Conservation (phyloP, 2,113 vertebrate genomes). For the Micronisus gabar region DNA sequence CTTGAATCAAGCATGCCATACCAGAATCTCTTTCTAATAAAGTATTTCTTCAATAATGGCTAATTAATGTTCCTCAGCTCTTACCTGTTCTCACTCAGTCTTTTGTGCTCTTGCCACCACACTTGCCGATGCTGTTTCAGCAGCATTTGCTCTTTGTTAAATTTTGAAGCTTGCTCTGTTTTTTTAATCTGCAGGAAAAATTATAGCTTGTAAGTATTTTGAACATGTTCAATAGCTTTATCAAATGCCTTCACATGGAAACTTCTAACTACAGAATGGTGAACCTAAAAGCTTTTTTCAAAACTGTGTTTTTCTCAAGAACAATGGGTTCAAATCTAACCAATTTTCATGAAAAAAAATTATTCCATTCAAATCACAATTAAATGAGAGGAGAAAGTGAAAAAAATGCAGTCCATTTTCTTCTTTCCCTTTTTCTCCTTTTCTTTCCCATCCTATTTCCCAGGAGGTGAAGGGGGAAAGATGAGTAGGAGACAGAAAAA, state of each 20-base stretch:
- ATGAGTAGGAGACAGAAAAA: not conserved
- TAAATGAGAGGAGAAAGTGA: not conserved
- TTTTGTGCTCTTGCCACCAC: slow-evolving; percentile 85
- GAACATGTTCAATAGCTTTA: not conserved
- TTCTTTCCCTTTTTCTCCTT: not conserved
- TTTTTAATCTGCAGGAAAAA: slow-evolving; percentile 79
- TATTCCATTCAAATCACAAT: not conserved
- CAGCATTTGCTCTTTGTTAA: slow-evolving; percentile 81
- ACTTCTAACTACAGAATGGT: not conserved
- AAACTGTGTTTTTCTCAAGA: not conserved
- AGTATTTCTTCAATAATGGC: not conserved
- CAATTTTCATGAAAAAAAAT: not conserved
- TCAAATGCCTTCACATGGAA: not conserved
- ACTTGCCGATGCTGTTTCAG: slow-evolving; percentile 86
- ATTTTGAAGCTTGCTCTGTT: slow-evolving; percentile 78
- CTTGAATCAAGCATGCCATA: not conserved
- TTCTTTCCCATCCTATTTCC: not conserved
- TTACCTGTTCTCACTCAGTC: slow-evolving; percentile 82
- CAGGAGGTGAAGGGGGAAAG: not conserved
- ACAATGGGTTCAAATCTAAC: not conserved
- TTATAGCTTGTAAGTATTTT: not conserved
- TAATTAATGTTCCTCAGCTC: not conserved
- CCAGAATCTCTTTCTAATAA: not conserved
- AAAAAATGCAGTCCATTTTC: not conserved
- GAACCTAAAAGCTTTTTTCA: not conserved